Evolutionary conservation across 1,140 invertebrate genomes (phyloP), one percentile per base, ranked within the genome.

Genomic region (Dinoponera quadriceps): DNA sequence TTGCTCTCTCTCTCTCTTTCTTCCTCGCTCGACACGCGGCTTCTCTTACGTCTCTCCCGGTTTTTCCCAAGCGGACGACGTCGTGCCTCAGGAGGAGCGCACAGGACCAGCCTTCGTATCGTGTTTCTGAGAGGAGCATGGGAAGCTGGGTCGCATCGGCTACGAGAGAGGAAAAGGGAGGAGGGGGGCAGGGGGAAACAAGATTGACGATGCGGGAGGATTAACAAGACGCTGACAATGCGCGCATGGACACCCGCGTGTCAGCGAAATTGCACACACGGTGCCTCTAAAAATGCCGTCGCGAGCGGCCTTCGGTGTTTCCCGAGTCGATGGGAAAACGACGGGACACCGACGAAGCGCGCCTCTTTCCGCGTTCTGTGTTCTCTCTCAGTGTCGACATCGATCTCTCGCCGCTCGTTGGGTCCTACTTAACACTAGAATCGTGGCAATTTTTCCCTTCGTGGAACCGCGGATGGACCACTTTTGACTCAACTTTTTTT

Each of bases 141-240:
- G 74, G 49, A 78, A 78, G 63, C 75, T 78, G 75, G 29, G 57
- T 68, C 74, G 29, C 29, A 5, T 44, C 38, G 38, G 38, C 9
- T 44, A 9, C 38, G 38, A 11, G 38, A 44, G 38, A 44, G 11
- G 11, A 33, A 7, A 7, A 7, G 33, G 2, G 2, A 7, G 33
- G 33, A 7, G 7, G 33, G 38, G 38, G 7, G 3, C 38, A 44
- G 38, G 75, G 75, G 29, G 75, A 29, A 69, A 78, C 75, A 78
- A 78, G 75, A 78, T 78, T 69, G 75, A 78, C 75, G 75, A 78
- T 78, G 75, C 75, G 49, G 75, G 63, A 69, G 63, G 63, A 78
- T 78, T 78, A 78, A 78, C 75, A 69, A 78, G 75, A 78, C 49
- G 63, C 75, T 78, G 63, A 78, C 75, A 78, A 78, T 78, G 75